Base-by-base conservation (phyloP, 2,113 vertebrate genomes). In the Salminus brasiliensis region DNA sequence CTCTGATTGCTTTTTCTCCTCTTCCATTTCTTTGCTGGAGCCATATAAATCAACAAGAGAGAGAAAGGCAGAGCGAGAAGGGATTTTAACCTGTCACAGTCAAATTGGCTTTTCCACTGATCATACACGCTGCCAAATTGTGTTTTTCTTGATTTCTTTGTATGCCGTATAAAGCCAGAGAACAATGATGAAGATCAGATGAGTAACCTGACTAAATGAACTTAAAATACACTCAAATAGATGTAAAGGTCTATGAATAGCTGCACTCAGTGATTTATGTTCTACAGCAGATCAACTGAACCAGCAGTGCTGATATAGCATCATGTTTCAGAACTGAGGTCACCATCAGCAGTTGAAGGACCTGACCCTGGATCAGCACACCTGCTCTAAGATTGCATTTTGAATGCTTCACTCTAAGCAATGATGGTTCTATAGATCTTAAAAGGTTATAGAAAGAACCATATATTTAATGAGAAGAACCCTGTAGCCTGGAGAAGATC, bases 71-170 rank as follows among this genome's bases (percentile, higher is more conserved):
- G 13, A 15, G 25, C 12, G 27, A 6, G 67, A 68, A 79, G 55
- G 57, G 71, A 70, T 29, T 30, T 30, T 41, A 21, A 34, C 32
- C 59, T n/a, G 69, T 72, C 69, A 55, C 77, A 79, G 30, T 53
- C 16, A 36, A 79, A 79, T 72, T 30, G 77, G 45, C 77, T 72
- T 55, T 79, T 66, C 69, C 59, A 55, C 69, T 66, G 30, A 66
- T 79, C 45, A 25, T 53, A 43, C 45, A 30, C 29, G 30, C 43
- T 52, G 41, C 63, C 32, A 63, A 66, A 66, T 72, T 2, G 15
- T 23, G 39, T 63, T 79, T 72, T 55, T 57, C 49, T 43, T 32
- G 32, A 53, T 63, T 79, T 72, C 41, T 63, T 72, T 79, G 43
- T 34, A 23, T 55, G 69, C 32, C 47, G 32, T 71, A n/a, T 34